phyloP scores from a whole-genome alignment of 1,140 invertebrate genomes.

The Cyclina sinensis region DNA sequence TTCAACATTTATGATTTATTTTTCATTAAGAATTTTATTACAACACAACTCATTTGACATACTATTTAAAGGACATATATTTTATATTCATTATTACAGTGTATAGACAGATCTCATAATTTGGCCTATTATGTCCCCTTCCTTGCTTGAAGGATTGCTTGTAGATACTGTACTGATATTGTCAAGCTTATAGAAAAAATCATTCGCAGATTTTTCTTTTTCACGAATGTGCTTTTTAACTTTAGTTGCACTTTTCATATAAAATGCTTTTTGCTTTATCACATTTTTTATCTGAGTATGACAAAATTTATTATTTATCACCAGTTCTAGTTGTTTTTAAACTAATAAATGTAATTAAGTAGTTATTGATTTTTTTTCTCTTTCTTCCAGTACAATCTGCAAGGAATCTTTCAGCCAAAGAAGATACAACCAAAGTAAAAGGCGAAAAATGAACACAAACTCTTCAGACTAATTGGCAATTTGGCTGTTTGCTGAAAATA shows the following conservation, averaged over 20 bases:
- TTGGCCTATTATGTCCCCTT: no score
- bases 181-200: neutral
- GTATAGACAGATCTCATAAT: no score
- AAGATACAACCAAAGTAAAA: slow-evolving; percentile 67
- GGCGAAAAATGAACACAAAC: slow-evolving; percentile 8
- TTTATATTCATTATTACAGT: no score
- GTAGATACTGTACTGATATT: neutral
- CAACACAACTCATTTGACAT: no score
- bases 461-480: neutral
- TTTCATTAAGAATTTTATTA: no score
- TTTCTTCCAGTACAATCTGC: slow-evolving; percentile 66
- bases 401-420: slow-evolving; percentile 65
- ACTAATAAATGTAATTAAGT: neutral
- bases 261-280: neutral
- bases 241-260: neutral
- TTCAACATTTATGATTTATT: no score
- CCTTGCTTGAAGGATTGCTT: slow-evolving; percentile 33
- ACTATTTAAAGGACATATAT: no score
- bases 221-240: neutral
- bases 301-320: no score
- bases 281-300: neutral
- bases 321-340: no score
- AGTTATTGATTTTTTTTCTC: slow-evolving; percentile 16
- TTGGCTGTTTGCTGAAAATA: no score
- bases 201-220: neutral